Evolutionary conservation across 2,888 invertebrate genomes (phyloP).

Genomic region (Crioceris asparagi): DNA sequence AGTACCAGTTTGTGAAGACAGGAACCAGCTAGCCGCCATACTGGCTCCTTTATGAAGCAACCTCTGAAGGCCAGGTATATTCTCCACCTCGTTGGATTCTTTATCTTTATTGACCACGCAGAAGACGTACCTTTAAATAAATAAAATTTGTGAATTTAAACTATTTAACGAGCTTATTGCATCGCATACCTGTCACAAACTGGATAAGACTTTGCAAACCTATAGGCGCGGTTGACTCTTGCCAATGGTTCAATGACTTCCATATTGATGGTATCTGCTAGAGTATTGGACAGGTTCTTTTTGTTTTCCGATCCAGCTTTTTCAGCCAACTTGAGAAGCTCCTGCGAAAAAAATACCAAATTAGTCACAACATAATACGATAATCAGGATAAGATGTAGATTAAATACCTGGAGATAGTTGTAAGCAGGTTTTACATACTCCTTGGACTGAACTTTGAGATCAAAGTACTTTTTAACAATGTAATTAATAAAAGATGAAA

Average conservation of each 20-base stretch:
- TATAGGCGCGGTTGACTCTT: conserved; percentile 72
- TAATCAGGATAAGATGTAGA: background rate
- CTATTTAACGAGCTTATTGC: background rate
- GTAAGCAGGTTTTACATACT: conserved; percentile 66
- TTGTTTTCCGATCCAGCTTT: background rate
- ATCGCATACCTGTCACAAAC: conserved; percentile 51
- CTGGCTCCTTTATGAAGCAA: conserved; percentile 64
- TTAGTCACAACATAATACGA: background rate
- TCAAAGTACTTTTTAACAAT: conserved; percentile 58
- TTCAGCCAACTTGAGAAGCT: background rate
- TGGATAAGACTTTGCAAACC: conserved; percentile 56
- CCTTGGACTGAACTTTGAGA: conserved; percentile 58
- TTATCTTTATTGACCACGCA: conserved; percentile 64
- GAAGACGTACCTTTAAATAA: conserved; percentile 49
- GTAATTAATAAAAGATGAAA: conserved; percentile 57
- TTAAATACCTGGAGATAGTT: conserved; percentile 53
- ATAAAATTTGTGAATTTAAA: background rate
- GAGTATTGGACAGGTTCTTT: conserved; percentile 58
- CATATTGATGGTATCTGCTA: conserved; percentile 70
- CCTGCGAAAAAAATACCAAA: background rate
- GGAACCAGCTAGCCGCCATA: conserved; percentile 63
- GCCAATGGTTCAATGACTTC: conserved; percentile 74
- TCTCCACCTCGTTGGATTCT: conserved; percentile 41
- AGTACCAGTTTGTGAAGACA: conserved; percentile 61
- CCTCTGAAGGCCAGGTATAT: conserved; percentile 58